Percentiles rank a stretch among this genome's conserved stretches.
phyloP scores from a whole-genome alignment of 2,113 vertebrate genomes.

The Burhinus bistriatus region DNA sequence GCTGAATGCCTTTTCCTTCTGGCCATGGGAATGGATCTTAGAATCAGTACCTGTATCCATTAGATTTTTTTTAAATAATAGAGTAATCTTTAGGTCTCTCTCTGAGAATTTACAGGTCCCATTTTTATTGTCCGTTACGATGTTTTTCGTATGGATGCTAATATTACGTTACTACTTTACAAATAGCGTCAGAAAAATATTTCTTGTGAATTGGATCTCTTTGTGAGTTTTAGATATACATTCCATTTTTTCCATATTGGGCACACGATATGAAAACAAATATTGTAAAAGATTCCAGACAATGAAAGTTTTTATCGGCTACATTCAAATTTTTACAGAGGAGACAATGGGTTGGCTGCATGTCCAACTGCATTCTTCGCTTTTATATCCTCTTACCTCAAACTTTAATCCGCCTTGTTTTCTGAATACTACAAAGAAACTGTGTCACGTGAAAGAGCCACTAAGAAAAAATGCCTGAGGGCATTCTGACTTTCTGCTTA shows the following conservation, averaged over 20 bases:
- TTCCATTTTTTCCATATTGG: neutral
- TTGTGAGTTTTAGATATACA: neutral
- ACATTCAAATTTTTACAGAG: neutral
- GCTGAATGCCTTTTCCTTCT: neutral
- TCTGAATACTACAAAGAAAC: neutral
- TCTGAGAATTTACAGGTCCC: neutral
- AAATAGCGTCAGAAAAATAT: neutral
- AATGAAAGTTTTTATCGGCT: neutral
- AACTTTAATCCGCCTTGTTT: conserved; percentile 1
- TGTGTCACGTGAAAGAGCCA: neutral
- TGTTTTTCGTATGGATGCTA: neutral
- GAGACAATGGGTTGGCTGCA: neutral
- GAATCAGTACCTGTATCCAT: neutral
- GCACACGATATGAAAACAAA: neutral
- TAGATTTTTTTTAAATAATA: neutral
- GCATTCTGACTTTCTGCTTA: conserved; percentile 74
- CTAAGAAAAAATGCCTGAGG: conserved; percentile 68
- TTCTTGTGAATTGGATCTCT: neutral
- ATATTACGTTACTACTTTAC: neutral
- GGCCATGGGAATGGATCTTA: neutral
- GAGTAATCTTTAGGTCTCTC: neutral
- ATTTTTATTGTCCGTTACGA: neutral
- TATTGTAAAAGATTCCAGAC: neutral
- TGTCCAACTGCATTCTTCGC: neutral
- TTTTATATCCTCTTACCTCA: neutral